Conservation (phyloP, 2,113 vertebrate species). For the Gobiocypris rarus region DNA sequence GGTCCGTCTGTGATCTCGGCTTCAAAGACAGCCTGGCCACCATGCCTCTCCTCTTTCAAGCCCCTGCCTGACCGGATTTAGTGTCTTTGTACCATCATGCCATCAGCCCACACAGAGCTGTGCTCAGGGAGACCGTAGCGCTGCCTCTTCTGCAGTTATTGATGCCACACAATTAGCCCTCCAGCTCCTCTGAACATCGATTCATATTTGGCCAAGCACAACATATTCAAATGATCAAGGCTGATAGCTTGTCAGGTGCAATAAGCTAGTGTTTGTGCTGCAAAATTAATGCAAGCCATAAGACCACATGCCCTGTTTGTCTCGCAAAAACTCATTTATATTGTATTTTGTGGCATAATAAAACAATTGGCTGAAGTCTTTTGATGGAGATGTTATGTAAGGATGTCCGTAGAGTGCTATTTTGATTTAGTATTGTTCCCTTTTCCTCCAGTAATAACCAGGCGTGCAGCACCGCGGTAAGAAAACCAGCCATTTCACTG, state of each 20-base stretch:
- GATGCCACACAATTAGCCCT: not conserved
- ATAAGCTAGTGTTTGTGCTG: constrained; percentile 4
- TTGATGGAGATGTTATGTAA: not conserved
- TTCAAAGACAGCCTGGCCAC: constrained; percentile 37
- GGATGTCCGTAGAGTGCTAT: not conserved
- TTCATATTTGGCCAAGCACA: constrained; percentile 20
- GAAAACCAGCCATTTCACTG: constrained; percentile 95
- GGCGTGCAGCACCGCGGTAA: constrained; percentile 88
- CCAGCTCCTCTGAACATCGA: not conserved
- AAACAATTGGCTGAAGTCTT: not conserved
- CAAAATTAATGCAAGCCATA: not conserved
- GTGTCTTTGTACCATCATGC: not conserved
- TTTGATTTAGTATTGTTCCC: constrained; percentile 6
- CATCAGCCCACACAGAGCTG: not conserved
- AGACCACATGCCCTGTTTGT: not conserved
- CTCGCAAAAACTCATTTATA: not conserved
- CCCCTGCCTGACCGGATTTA: constrained; percentile 4
- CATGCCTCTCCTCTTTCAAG: constrained; percentile 3
- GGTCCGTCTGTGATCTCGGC: constrained; percentile 36
- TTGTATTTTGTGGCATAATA: not conserved
- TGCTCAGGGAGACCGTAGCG: not conserved
- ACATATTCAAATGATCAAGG: not conserved
- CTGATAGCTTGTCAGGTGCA: constrained; percentile 9
- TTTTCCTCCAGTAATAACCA: constrained; percentile 86
- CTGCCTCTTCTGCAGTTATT: not conserved